phyloP scores from a whole-genome alignment of 1,140 invertebrate genomes.

The Drosophila subpulchrella region DNA sequence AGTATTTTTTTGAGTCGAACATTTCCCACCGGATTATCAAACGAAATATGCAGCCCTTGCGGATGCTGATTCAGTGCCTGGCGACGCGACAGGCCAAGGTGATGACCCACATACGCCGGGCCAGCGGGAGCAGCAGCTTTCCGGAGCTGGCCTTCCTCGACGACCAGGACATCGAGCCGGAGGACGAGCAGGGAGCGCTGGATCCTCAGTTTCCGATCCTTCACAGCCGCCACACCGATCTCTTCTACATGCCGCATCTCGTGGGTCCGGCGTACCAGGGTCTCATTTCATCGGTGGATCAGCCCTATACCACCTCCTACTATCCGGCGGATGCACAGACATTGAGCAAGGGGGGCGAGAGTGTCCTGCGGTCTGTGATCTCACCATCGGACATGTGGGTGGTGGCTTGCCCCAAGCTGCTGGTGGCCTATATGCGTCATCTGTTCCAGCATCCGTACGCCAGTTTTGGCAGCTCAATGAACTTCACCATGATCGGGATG shows the following conservation, averaged over 20 bases:
- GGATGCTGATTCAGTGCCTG: conserved; percentile 1
- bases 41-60: conserved; percentile 8
- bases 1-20: not conserved
- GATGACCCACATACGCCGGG: not conserved
- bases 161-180: conserved; percentile 50
- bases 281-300: conserved; percentile 26
- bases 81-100: not conserved
- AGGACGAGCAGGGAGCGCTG: conserved; percentile 1
- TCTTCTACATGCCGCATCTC: conserved; percentile 57
- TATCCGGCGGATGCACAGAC: not conserved
- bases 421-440: conserved; percentile 29
- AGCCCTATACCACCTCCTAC: conserved; percentile 1
- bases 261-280: conserved; percentile 57
- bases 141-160: conserved; percentile 20
- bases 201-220: conserved; percentile 34
- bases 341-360: not conserved
- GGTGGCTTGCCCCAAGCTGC: conserved; percentile 36
- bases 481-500: conserved; percentile 54
- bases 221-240: conserved; percentile 25
- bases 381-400: conserved; percentile 12
- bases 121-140: conserved; percentile 41
- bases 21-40: not conserved
- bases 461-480: conserved; percentile 14
- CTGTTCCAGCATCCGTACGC: conserved; percentile 21
- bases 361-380: not conserved